A percentile compares a stretch with the other conserved stretches of the same genome.
Evolutionary conservation across 1,140 invertebrate genomes (phyloP).

Genomic region (Tetramorium simillimum): DNA sequence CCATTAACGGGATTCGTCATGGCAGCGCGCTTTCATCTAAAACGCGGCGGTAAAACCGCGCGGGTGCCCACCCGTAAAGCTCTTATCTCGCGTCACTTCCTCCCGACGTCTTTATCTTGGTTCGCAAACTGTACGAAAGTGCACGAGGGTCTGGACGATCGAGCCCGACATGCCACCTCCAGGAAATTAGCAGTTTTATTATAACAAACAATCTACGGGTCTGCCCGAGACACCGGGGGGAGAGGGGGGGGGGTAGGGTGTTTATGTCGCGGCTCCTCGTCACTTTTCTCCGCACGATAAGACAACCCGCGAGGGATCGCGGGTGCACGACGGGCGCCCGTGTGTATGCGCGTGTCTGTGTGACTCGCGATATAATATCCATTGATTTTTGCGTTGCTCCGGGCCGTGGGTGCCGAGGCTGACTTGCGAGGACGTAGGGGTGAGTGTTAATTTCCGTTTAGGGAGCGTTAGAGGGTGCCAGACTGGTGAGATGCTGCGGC

Average conservation of each 20-base stretch:
- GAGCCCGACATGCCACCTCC: constrained; percentile 39
- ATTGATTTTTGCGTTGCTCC: constrained; percentile 75
- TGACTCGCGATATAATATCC: constrained; percentile 72
- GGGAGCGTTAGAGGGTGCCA: constrained; percentile 74
- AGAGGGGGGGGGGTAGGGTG: neutral
- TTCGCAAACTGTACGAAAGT: neutral
- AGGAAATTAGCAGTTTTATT: constrained; percentile 79
- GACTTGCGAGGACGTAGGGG: constrained; percentile 33
- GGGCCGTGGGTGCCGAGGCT: constrained; percentile 8
- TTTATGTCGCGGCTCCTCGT: neutral
- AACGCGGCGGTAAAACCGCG: constrained; percentile 40
- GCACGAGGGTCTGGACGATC: neutral
- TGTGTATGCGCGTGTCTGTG: neutral
- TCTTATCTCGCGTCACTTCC: constrained; percentile 70
- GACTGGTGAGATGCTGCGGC: constrained; percentile 68
- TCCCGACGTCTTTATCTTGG: constrained; percentile 63
- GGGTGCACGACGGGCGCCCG: neutral
- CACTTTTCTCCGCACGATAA: constrained; percentile 43
- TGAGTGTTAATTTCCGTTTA: constrained; percentile 82
- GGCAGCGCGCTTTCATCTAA: constrained; percentile 42
- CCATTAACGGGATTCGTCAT: constrained; percentile 70
- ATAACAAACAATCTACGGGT: constrained; percentile 74
- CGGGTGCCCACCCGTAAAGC: constrained; percentile 44
- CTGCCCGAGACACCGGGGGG: too few species aligned
- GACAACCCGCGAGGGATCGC: constrained; percentile 37